These are phyloP conservation scores for Baryphthengus martii DNA, from an alignment of 2,113 vertebrate species.

Conservation along the genomic window DNA sequence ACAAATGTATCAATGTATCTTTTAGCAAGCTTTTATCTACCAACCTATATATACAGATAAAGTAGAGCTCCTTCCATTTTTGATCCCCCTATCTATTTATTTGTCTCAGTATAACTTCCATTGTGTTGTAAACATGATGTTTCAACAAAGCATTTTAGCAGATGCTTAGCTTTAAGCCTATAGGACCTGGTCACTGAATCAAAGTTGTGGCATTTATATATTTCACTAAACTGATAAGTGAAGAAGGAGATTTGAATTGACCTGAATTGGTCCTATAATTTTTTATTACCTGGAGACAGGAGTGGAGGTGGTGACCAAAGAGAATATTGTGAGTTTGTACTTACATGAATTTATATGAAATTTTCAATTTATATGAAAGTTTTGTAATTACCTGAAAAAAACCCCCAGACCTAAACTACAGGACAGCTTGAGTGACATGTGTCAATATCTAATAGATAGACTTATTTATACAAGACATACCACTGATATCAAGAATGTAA, in stretches of 20 bases:
- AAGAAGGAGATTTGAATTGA: background rate
- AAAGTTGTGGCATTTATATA: background rate
- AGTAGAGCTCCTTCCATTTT: background rate
- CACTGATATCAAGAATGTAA: background rate
- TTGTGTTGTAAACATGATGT: background rate
- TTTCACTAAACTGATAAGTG: background rate
- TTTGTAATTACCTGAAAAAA: background rate
- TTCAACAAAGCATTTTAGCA: background rate
- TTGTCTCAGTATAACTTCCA: background rate
- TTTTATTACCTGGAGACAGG: background rate
- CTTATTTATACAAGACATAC: background rate
- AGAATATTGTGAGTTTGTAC: background rate
- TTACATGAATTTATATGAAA: background rate
- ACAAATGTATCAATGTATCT: background rate
- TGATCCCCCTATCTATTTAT: background rate
- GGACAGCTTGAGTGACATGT: background rate
- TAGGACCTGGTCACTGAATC: background rate
- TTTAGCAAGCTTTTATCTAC: background rate
- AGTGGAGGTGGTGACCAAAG: background rate
- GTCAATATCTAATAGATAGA: background rate
- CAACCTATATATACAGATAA: background rate
- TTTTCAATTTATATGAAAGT: too few species aligned
- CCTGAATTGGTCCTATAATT: background rate
- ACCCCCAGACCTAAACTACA: rapidly evolving
- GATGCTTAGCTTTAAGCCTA: background rate